Conservation (phyloP, 2,888 invertebrate species). For the Epirrita christyi region DNA sequence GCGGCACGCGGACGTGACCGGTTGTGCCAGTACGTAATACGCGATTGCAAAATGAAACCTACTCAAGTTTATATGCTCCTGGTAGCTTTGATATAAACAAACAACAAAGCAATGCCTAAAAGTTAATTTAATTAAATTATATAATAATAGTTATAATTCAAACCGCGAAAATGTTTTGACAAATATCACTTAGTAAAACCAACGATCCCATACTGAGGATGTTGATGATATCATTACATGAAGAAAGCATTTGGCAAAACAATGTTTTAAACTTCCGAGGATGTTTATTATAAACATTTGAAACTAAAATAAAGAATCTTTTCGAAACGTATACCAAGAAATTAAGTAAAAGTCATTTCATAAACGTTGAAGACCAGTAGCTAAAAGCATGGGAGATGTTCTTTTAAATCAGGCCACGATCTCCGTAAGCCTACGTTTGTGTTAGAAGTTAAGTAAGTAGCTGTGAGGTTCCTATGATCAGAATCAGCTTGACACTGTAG, state of each 20-base stretch:
- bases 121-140: not conserved
- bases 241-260: not conserved
- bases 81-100: constrained; percentile 53
- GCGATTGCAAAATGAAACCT: constrained; percentile 64
- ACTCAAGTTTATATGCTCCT: constrained; percentile 64
- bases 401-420: not conserved
- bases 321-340: not conserved
- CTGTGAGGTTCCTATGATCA: not conserved
- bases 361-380: not conserved
- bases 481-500: not conserved
- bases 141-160: not conserved
- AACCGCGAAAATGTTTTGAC: not conserved
- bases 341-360: not conserved
- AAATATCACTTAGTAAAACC: not conserved
- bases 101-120: constrained; percentile 8
- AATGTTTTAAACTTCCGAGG: not conserved
- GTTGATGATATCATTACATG: no score
- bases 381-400: not conserved
- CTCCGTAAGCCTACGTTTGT: not conserved
- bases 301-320: not conserved
- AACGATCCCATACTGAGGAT: not conserved
- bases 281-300: not conserved
- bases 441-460: not conserved
- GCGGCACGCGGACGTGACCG: constrained; percentile 68
- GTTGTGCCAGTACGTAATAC: constrained; percentile 74